Evolutionary conservation across 92 coral and sea anemone species (phyloP), one percentile per base, ranked within the genome.

Genomic region (Bergia puertoricense): DNA sequence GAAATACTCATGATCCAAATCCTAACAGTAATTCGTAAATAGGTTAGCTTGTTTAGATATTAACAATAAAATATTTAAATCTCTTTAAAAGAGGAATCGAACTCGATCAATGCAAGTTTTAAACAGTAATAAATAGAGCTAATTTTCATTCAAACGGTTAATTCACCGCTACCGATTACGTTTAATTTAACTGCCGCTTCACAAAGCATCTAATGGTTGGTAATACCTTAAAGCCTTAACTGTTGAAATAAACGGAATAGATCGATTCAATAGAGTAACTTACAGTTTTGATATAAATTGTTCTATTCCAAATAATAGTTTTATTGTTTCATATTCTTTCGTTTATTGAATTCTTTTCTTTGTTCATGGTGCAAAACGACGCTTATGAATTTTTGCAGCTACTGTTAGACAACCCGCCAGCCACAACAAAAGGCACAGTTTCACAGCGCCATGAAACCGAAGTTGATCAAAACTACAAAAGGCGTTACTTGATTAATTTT

Each of bases 401-500:
- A 16, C 56, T 81, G 82, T 42, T 16, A 42, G 66, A 72, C 44
- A 84, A 84, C 87, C 87, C 79, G 87, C 78, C 43, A 46, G 67
- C 20, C 40, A 0, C 65, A 84, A 84, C 87, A 84, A 84, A 45
- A 38, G 65, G 45, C 20, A 30, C 20, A 44, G 67, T 84, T 84
- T 84, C 87, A 69, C 87, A 69, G 87, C 48, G 45, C 77, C 45
- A 39, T 81, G 87, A 84, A 69, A 84, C 77, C 78, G 78, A 46
- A 84, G 67, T 45, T 1, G 78, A 71, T 84, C 41, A 30, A 18
- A 62, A 62, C 69, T 16, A 62, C 69, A 62, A 84, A 84, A 71
- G 87, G 65, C 87, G 79, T 84, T 20, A 72, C 77, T 84, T 84
- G 67, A 84, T 84, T 84, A 84, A 71, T 71, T 84, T 84, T 71